Conservation (phyloP, 2,113 vertebrate genomes). For the Peromyscus polionotus region DNA sequence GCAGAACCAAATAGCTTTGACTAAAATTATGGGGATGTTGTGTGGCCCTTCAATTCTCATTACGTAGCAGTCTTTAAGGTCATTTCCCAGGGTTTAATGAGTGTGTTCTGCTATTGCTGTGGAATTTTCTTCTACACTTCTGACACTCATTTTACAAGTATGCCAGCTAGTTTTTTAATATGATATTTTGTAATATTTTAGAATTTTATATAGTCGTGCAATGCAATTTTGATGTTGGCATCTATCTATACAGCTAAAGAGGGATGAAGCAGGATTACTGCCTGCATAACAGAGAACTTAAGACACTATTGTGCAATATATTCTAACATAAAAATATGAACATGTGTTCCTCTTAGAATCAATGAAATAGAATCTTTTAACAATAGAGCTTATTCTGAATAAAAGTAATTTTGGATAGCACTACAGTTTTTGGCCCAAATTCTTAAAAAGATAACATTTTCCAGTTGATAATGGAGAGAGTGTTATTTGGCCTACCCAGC, state of each 20-base stretch:
- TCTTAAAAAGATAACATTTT: neutral
- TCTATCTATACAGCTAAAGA: neutral
- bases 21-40: neutral
- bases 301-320: neutral
- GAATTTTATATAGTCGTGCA: neutral
- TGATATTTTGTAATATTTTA: neutral
- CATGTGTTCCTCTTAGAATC: neutral
- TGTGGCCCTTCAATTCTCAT: neutral
- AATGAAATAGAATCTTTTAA: neutral
- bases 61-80: neutral
- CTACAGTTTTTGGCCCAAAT: neutral
- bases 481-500: neutral
- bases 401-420: neutral
- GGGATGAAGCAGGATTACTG: neutral
- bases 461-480: neutral
- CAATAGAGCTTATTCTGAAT: neutral
- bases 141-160: neutral
- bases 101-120: neutral
- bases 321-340: constrained; percentile 35
- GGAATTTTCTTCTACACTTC: neutral
- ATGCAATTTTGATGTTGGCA: neutral
- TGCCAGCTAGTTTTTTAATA: neutral
- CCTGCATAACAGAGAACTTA: neutral
- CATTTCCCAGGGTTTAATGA: neutral
- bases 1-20: neutral